Percentiles rank a stretch among this genome's conserved stretches.
Evolutionary conservation across 2,888 invertebrate genomes (phyloP).

Genomic region (Augochlorella aurata): DNA sequence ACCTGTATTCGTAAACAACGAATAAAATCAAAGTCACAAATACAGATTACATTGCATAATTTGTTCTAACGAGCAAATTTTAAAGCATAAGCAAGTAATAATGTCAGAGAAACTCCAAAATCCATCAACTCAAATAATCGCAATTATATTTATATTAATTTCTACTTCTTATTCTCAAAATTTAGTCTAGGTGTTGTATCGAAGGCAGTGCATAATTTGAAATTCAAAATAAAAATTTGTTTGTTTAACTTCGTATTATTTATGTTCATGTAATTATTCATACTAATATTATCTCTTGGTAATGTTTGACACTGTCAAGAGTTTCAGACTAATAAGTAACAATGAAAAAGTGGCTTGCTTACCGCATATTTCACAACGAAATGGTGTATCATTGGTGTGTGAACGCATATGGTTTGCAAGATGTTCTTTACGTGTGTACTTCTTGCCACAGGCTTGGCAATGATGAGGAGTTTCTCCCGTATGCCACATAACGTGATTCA

Average conservation of each 20-base stretch:
- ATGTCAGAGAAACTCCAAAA: no score
- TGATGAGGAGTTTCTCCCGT: slow-evolving; percentile 94
- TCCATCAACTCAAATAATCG: no score
- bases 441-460: slow-evolving; percentile 93
- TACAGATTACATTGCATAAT: slow-evolving; percentile 45
- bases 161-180: no score
- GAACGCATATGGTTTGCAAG: slow-evolving; percentile 94
- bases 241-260: not conserved
- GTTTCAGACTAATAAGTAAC: not conserved
- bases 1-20: slow-evolving; percentile 75
- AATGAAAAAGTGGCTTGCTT: slow-evolving; percentile 63
- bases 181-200: no score
- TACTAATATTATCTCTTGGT: not conserved
- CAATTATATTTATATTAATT: no score
- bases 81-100: no score
- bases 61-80: no score
- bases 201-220: not conserved
- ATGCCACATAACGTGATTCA: slow-evolving; percentile 92
- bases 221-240: not conserved
- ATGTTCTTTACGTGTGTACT: slow-evolving; percentile 94
- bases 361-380: slow-evolving; percentile 93
- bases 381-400: slow-evolving; percentile 94
- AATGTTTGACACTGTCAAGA: not conserved
- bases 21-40: slow-evolving; percentile 55
- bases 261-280: not conserved